A percentile compares a stretch with the other conserved stretches of the same genome.
Conservation (phyloP, 2,888 invertebrate species). For the Phasia obesa region DNA sequence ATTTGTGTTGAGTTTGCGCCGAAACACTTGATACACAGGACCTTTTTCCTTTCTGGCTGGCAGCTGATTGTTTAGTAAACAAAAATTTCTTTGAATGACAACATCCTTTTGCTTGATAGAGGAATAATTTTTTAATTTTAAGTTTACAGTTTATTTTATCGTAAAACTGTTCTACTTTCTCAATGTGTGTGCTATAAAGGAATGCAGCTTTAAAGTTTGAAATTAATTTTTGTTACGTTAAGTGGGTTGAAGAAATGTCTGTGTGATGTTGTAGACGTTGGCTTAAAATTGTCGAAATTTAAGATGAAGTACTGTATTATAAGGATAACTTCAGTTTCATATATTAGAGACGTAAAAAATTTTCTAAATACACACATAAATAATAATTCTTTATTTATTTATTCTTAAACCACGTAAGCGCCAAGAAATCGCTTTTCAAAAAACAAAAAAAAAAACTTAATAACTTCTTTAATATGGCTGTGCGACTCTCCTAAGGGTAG, state of each 20-base stretch:
- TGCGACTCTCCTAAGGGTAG: too few species aligned
- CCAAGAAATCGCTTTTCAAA: too few species aligned
- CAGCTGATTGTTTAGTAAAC: slow-evolving; percentile 48
- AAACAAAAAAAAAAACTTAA: too few species aligned
- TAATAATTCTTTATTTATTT: too few species aligned
- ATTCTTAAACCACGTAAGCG: too few species aligned
- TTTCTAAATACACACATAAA: too few species aligned
- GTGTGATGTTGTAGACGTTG: slow-evolving; percentile 4
- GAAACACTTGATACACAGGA: slow-evolving; percentile 21
- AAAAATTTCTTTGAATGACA: slow-evolving; percentile 14
- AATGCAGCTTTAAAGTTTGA: background rate
- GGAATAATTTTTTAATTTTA: background rate
- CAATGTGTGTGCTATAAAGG: too few species aligned
- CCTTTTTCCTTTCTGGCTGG: background rate
- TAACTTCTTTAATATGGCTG: too few species aligned
- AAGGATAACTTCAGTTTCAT: background rate
- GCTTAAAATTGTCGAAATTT: slow-evolving; percentile 3
- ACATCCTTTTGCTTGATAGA: slow-evolving; percentile 2
- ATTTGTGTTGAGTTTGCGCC: slow-evolving; percentile 66
- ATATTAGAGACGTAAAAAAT: background rate
- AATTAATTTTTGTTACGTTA: slow-evolving; percentile 22
- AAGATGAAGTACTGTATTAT: background rate
- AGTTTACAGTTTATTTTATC: background rate
- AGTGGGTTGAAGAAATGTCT: slow-evolving; percentile 24
- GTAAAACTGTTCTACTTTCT: slow-evolving; percentile 48